phyloP scores from a whole-genome alignment of 2,113 vertebrate species.

The Gallinago media region DNA sequence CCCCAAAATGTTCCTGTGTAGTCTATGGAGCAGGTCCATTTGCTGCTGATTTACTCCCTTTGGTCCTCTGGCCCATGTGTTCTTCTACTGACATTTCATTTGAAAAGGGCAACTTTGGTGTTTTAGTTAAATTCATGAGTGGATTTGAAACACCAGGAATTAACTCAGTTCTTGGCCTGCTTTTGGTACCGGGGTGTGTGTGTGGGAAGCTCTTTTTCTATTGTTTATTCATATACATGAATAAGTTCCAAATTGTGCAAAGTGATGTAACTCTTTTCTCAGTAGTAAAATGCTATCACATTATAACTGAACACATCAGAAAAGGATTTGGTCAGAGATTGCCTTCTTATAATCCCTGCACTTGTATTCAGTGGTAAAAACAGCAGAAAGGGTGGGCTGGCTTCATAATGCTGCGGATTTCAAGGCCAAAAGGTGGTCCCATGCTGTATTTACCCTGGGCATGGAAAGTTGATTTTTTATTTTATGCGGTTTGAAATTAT shows the following conservation, averaged over 20 bases:
- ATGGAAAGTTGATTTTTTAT: neutral
- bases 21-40: neutral
- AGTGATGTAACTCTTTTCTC: neutral
- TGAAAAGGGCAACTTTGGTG: neutral
- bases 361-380: neutral
- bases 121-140: neutral
- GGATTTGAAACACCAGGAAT: neutral
- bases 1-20: neutral
- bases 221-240: neutral
- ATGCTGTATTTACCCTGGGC: neutral
- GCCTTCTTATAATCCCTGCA: slow-evolving; percentile 14
- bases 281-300: neutral
- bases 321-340: slow-evolving; percentile 30
- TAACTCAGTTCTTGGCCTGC: neutral
- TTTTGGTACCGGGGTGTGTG: neutral
- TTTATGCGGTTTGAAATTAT: neutral
- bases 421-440: neutral
- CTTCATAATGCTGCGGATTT: neutral
- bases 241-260: neutral
- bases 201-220: slow-evolving; percentile 12
- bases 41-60: neutral
- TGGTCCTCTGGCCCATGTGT: neutral
- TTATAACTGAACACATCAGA: neutral
- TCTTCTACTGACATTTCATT: neutral
- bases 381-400: neutral